A percentile compares a stretch with the other conserved stretches of the same genome.
Conservation (phyloP, 2,797 vertebrate species). For the Gobionotothen gibberifrons region DNA sequence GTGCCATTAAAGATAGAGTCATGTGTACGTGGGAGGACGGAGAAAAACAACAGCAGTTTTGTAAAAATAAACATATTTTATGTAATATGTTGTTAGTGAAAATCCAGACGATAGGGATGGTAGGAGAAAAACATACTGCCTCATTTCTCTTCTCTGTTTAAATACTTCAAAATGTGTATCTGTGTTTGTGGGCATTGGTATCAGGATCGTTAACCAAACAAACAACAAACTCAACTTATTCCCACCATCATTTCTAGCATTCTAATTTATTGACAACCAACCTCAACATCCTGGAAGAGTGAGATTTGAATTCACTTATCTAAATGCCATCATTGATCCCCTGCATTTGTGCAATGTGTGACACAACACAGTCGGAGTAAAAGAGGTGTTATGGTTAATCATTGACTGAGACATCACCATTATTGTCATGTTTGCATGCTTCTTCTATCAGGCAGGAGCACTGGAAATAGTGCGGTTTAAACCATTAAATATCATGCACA, state of each 20-base stretch:
- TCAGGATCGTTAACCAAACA: neutral
- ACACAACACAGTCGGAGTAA: neutral
- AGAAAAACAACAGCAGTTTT: neutral
- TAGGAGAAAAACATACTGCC: conserved; percentile 13
- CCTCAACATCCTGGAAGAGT: conserved; percentile 8
- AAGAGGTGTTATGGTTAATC: neutral
- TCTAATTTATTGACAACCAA: conserved; percentile 36
- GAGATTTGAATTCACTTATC: conserved; percentile 16
- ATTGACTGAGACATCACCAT: conserved; percentile 1
- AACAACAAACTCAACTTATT: conserved; percentile 30
- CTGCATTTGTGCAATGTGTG: neutral
- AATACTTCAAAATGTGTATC: conserved; percentile 2
- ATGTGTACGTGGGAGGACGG: neutral
- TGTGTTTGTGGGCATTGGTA: neutral
- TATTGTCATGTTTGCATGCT: neutral
- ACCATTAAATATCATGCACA: neutral
- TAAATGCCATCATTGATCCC: neutral
- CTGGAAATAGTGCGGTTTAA: neutral
- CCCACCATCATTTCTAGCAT: conserved; percentile 23
- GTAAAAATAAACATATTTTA: conserved; percentile 12
- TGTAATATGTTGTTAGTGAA: conserved; percentile 7
- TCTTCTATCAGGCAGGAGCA: neutral
- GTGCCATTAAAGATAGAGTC: conserved; percentile 9
- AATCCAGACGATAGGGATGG: conserved; percentile 1
- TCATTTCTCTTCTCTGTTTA: conserved; percentile 15